A percentile compares a stretch with the other conserved stretches of the same genome.
These are phyloP conservation scores for Morone saxatilis DNA, from an alignment of 2,113 vertebrate genomes.

Conservation along the genomic window DNA sequence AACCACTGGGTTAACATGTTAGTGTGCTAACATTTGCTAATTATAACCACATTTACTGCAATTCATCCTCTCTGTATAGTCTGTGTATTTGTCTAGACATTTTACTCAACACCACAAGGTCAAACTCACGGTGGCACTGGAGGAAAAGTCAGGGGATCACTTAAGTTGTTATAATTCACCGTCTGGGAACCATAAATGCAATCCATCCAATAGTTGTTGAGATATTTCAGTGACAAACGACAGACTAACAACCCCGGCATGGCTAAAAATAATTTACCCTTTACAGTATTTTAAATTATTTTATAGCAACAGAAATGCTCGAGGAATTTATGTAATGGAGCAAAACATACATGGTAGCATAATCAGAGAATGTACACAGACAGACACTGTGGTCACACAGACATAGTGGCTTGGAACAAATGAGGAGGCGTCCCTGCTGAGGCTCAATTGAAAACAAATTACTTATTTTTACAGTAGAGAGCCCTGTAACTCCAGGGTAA, in stretches of 20 bases:
- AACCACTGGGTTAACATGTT: neutral
- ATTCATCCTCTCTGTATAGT: no score
- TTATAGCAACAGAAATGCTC: neutral
- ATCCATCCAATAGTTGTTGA: no score
- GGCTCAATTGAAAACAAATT: conserved; percentile 73
- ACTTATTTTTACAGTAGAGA: conserved; percentile 67
- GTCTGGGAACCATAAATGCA: no score
- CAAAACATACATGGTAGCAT: conserved; percentile 51
- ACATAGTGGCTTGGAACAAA: conserved; percentile 48
- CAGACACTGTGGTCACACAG: conserved; percentile 36
- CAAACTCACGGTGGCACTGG: no score
- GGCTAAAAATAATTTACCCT: no score
- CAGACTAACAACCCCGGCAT: no score
- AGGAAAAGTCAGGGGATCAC: no score
- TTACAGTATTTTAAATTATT: neutral
- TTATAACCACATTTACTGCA: no score
- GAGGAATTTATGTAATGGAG: conserved; percentile 48
- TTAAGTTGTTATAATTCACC: no score
- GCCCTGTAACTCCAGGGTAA: conserved; percentile 54
- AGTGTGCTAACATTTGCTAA: neutral
- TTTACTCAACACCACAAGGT: no score
- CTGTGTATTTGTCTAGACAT: no score
- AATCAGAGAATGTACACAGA: conserved; percentile 42
- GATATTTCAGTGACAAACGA: no score
- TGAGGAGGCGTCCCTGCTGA: conserved; percentile 60